Conservation (phyloP, 2,797 vertebrate genomes). For the Microctenopoma lineatum region DNA sequence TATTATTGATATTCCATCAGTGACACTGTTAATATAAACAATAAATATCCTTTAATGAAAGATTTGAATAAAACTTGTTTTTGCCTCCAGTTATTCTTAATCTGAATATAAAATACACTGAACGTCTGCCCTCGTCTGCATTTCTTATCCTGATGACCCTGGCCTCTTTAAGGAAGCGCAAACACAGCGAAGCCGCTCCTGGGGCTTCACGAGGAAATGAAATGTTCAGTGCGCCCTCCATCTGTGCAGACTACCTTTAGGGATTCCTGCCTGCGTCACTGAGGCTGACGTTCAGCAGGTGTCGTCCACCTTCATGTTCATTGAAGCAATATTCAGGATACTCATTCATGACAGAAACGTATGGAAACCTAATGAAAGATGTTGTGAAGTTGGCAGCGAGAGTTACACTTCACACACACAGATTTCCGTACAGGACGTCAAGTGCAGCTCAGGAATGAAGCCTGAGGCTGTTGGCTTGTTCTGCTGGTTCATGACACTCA, state of each 20-base stretch:
- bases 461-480: conserved; percentile 47
- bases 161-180: conserved; percentile 12
- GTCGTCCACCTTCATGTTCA: neutral
- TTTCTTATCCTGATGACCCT: conserved; percentile 31
- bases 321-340: no score
- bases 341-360: neutral
- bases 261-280: conserved; percentile 26
- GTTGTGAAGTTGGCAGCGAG: neutral
- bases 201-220: conserved; percentile 60
- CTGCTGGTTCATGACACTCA: conserved; percentile 11
- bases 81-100: neutral
- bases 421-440: conserved; percentile 19
- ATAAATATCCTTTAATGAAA: no score
- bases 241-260: conserved; percentile 22
- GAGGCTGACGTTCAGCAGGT: conserved; percentile 27
- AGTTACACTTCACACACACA: conserved; percentile 11
- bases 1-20: no score
- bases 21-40: no score
- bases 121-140: conserved; percentile 13
- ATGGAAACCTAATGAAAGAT: neutral
- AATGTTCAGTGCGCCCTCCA: conserved; percentile 4
- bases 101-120: neutral
- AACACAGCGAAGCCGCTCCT: conserved; percentile 12
- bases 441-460: conserved; percentile 6
- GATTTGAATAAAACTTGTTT: no score